A percentile compares a stretch with the other conserved stretches of the same genome.
Evolutionary conservation across 2,113 vertebrate species (phyloP).

Genomic region (Pterocles gutturalis): DNA sequence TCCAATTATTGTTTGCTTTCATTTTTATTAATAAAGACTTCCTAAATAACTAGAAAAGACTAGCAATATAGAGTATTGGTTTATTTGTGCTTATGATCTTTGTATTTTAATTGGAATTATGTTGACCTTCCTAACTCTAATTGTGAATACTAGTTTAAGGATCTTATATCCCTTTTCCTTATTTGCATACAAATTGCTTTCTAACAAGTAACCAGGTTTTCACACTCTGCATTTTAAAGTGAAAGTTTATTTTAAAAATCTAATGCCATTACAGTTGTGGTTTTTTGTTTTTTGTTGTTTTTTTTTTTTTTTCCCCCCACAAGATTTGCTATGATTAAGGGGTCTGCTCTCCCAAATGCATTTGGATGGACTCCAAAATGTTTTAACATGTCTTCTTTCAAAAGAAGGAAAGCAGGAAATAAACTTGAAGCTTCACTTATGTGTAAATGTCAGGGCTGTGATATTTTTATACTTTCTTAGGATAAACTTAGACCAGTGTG

Average conservation of each 20-base stretch:
- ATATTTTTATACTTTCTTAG: not conserved
- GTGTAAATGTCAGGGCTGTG: not conserved
- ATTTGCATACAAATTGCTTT: constrained; percentile 2
- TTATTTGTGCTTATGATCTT: not conserved
- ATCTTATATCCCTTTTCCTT: not conserved
- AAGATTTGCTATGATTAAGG: not conserved
- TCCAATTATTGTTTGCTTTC: not conserved
- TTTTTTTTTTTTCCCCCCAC: no score
- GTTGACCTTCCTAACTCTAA: not conserved
- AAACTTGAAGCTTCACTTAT: not conserved
- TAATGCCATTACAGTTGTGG: not conserved
- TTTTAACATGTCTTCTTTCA: not conserved
- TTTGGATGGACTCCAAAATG: not conserved
- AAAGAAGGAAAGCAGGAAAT: not conserved
- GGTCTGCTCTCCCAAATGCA: not conserved
- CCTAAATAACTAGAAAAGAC: not conserved
- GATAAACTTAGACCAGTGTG: not conserved
- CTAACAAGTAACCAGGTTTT: not conserved
- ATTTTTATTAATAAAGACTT: not conserved
- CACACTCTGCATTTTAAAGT: not conserved
- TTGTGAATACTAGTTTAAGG: not conserved
- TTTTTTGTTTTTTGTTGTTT: not conserved
- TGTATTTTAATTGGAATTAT: not conserved
- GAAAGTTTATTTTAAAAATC: not conserved
- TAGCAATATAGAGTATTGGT: not conserved